phyloP scores from a whole-genome alignment of 2,113 vertebrate genomes.

The Pithys albifrons region DNA sequence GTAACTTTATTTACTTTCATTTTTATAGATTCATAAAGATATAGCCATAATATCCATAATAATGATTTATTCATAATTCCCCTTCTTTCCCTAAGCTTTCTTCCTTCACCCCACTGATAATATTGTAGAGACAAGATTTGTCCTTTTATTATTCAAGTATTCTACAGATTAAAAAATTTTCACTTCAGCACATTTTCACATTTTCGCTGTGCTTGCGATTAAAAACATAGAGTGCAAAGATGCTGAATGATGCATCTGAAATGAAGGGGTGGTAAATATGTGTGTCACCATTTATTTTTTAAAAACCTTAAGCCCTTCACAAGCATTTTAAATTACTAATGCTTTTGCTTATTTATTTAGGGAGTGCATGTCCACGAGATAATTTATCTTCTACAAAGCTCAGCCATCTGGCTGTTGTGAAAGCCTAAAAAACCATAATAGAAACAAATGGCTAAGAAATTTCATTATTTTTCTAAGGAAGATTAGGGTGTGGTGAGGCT shows the following conservation, averaged over 20 bases:
- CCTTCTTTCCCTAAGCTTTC: not conserved
- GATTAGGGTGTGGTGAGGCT: constrained; percentile 9
- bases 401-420: constrained; percentile 26
- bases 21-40: not conserved
- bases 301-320: not conserved
- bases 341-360: not conserved
- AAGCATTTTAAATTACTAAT: not conserved
- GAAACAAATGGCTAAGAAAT: not conserved
- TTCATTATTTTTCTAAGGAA: not conserved
- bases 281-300: not conserved
- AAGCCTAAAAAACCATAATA: not conserved
- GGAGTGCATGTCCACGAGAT: not conserved
- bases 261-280: not conserved
- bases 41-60: not conserved
- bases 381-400: not conserved
- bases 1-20: not conserved
- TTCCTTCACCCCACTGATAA: not conserved
- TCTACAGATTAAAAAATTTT: not conserved
- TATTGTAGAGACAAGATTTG: not conserved
- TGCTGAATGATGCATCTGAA: not conserved
- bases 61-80: not conserved
- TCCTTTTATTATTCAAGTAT: not conserved
- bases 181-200: not conserved
- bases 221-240: not conserved
- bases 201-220: not conserved